Base-by-base conservation (phyloP, 2,888 invertebrate species). In the Acanthosoma haemorrhoidale region DNA sequence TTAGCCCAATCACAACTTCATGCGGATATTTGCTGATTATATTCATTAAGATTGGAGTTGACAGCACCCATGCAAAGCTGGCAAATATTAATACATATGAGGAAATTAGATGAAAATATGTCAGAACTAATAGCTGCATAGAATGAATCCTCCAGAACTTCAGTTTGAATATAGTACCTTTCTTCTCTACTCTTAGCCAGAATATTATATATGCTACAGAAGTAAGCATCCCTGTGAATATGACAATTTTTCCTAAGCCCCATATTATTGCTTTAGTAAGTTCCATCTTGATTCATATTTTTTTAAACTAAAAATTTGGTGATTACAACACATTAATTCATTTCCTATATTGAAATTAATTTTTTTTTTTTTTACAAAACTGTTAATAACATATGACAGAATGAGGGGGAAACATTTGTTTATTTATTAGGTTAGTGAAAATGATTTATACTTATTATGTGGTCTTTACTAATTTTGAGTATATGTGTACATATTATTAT, bases 151-250 rank as follows among this genome's bases (percentile, higher is more conserved):
- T 13, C 69, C 69, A 69, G 43, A 16, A 13, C 21, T 32, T 34
- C 3, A 69, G 8, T 11, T 31, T 32, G 69, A 39, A 69, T 31
- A 69, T 29, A 5, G 36, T 29, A 4, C 69, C 61, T 61, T 61
- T 60, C 38, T 58, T 69, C 18, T 69, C 69, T 21, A 43, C 43
- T 43, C 43, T 32, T 13, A 69, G 16, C 69, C 69, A 69, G 4
- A 34, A 32, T 18, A 69, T 13, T 16, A 61, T 39, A 3, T 31
- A 29, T 21, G 39, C 61, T 21, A 60, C 9, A 16, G n/a, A 16
- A 32, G 18, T 16, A 13, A 69, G 15, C n/a, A 61, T 32, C 5
- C 41, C 25, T 3, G 41, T 31, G 29, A 32, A 21, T 9, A 34
- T 31, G 13, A 31, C 4, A 3, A 43, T 31, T 43, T 69, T 69